Base-by-base conservation (phyloP, 1,140 invertebrate species). In the Chironomus striatipennis region DNA sequence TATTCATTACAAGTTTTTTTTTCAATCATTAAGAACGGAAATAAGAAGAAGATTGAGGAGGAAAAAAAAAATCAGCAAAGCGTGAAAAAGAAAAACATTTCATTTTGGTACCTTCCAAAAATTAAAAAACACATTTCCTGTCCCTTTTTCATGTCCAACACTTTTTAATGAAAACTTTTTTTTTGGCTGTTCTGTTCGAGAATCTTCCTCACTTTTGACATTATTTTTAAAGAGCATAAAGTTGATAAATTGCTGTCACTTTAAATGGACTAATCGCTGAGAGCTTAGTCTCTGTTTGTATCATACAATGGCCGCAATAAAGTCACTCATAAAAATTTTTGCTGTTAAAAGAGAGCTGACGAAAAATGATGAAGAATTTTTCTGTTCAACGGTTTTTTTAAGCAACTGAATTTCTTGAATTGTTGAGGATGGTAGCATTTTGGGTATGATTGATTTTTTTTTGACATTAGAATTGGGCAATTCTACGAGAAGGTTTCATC, bases 1-100 rank as follows among this genome's bases (percentile, higher is more conserved):
- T 57, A 57, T 57, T 57, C 47, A 57, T 57, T 57, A n/a, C 47
- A 57, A 57, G n/a, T 57, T 57, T 57, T 34, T 57, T 57, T 57
- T 57, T n/a, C 47, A 57, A 57, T 57, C 47, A 57, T 57, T 12
- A 57, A 15, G n/a, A 57, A n/a, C 4, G n/a, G 47, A 57, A 57
- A 4, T 12, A n/a, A 12, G 12, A 15, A 15, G 12, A 57, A 57
- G 15, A 57, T 5, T 12, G 43, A 47, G 43, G 7, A 47, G 43
- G 15, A 15, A n/a, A n/a, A 5, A 5, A 57, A 57, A 57, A 57
- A 57, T 57, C 12, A 57, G n/a, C 5, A 57, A 57, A 57, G 47
- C 47, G n/a, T 57, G 47, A 57, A 57, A 34, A 57, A 57, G 47
- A 57, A 57, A 57, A 57, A 57, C 47, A 57, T 15, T 57, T n/a